These are phyloP conservation scores for Acanthis flammea DNA, from an alignment of 2,797 vertebrate genomes.

Conservation along the genomic window DNA sequence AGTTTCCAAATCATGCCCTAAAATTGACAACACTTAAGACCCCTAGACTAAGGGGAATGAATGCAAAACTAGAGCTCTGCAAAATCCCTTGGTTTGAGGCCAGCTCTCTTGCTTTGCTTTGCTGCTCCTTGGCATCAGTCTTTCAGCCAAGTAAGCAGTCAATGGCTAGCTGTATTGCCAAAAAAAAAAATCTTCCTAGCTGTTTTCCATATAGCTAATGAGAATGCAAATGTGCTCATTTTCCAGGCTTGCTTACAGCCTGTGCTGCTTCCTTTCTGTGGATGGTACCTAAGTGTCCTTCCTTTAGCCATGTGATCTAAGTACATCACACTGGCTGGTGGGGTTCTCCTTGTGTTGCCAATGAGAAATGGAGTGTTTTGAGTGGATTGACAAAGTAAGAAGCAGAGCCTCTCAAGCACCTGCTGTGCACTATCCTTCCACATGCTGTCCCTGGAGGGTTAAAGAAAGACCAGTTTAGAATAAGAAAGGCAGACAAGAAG, in stretches of 20 bases:
- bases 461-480: background rate
- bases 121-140: slow-evolving; percentile 27
- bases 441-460: background rate
- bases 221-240: background rate
- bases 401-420: background rate
- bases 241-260: background rate
- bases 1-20: background rate
- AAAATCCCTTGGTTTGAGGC: slow-evolving; percentile 47
- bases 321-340: background rate
- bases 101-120: slow-evolving; percentile 50
- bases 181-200: background rate
- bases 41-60: slow-evolving; percentile 22
- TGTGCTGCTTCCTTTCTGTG: background rate
- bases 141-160: slow-evolving; percentile 49
- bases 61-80: slow-evolving; percentile 52
- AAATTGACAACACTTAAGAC: slow-evolving; percentile 29
- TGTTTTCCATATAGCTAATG: slow-evolving; percentile 16
- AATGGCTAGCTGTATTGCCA: slow-evolving; percentile 20
- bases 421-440: background rate
- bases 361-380: background rate
- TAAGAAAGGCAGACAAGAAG: background rate
- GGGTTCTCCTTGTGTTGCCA: background rate
- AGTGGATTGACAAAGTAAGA: background rate
- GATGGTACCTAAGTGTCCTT: background rate
- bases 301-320: background rate